Conservation (phyloP, 2,113 vertebrate species). For the Cochlearius cochlearius region DNA sequence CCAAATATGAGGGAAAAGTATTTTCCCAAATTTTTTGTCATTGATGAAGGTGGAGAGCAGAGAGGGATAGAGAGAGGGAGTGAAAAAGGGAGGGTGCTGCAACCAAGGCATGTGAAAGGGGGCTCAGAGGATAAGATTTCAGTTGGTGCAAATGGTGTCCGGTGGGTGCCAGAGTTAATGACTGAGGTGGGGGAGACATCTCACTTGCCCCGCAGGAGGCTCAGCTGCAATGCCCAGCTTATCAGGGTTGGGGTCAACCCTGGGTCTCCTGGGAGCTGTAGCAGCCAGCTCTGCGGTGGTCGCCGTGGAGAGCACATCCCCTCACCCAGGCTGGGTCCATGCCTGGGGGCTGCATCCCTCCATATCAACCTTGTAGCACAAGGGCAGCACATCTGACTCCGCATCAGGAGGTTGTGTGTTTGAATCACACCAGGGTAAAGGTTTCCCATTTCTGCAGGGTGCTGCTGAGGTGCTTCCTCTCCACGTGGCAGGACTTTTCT, state of each 20-base stretch:
- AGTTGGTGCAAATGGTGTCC: not conserved
- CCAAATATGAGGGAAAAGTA: not conserved
- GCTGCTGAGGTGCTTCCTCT: not conserved
- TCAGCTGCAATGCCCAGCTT: not conserved
- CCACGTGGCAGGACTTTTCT: not conserved
- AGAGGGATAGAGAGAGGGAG: not conserved
- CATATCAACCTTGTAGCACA: not conserved
- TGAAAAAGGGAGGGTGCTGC: not conserved
- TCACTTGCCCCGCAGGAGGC: not conserved
- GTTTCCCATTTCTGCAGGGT: not conserved
- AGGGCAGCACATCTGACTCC: not conserved
- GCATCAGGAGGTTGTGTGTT: not conserved
- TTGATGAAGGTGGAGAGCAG: not conserved
- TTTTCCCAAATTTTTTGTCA: not conserved
- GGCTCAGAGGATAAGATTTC: not conserved
- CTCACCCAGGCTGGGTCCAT: not conserved
- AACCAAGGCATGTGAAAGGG: not conserved
- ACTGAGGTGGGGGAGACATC: not conserved
- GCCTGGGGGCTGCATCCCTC: not conserved
- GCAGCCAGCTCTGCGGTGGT: not conserved
- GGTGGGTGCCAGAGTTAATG: not conserved
- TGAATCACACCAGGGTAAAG: not conserved
- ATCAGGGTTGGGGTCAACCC: not conserved
- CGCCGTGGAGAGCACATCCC: too few relatives aligned
- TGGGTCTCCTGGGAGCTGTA: not conserved